Evolutionary conservation across 1,140 invertebrate species (phyloP), one percentile per base, ranked within the genome.

Genomic region (Ditylenchus dipsaci): DNA sequence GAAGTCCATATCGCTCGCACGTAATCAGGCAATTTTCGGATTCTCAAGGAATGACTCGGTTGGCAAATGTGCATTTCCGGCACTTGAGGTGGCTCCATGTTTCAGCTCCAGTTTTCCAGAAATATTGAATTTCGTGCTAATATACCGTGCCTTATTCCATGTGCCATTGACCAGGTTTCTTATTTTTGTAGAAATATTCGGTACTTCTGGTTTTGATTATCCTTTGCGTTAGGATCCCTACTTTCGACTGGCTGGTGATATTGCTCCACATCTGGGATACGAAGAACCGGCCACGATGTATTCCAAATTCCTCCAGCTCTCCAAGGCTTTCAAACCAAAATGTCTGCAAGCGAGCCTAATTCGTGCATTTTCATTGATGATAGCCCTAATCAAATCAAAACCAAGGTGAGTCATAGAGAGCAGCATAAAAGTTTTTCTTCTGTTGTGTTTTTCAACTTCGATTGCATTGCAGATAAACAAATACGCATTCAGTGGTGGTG

Each of bases 401-500:
- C 91, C 83, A 99, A 97, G 88, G 88, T 87, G 74, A 29, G 38
- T 64, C 23, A 15, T 67, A 3, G 38, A 7, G 13, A 26, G 19
- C 11, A 42, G 69, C 30, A 30, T 38, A 21, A n/a, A n/a, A n/a
- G n/a, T n/a, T 29, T 27, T 38, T 13, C 23, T 43, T 65, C 1
- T 5, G 1, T 72, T 23, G 5, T 71, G 21, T 19, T 29, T 72
- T 30, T n/a, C n/a, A n/a, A n/a, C n/a, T n/a, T n/a, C n/a, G n/a
- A n/a, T n/a, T n/a, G n/a, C n/a, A n/a, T n/a, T n/a, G n/a, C 77
- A 92, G 89, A 90, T 93, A 42, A 97, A 98, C 82, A 97, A 97
- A 86, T 91, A 97, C 85, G 95, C 95, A 29, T 98, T 97, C 85
- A 96, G 93, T 63, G 95, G 95, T 30, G 95, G 95, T n/a, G n/a